Evolutionary conservation across 2,888 invertebrate species (phyloP).

Genomic region (Cephus spinipes): DNA sequence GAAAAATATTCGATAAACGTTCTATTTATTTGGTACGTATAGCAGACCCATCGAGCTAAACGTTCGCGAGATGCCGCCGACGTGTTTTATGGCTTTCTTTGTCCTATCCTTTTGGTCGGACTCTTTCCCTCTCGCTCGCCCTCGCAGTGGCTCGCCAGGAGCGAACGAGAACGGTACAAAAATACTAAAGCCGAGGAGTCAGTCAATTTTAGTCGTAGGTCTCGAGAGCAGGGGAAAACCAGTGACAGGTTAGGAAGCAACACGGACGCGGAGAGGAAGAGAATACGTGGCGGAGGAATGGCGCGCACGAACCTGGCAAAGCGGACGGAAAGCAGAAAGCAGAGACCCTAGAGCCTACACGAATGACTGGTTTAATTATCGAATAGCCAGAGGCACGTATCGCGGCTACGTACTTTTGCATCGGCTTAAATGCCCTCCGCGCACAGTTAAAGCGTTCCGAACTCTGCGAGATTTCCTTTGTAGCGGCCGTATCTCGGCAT

Average conservation of each 20-base stretch:
- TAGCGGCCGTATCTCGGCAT: constrained; percentile 3
- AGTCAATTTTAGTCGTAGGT: neutral
- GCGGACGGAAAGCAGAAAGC: neutral
- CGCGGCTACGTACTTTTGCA: neutral
- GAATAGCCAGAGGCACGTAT: constrained; percentile 22
- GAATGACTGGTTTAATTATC: constrained; percentile 16
- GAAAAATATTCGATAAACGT: neutral
- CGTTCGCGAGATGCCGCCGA: neutral
- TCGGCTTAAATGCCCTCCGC: constrained; percentile 2
- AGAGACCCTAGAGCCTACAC: neutral
- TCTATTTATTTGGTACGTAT: neutral
- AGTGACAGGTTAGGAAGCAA: neutral
- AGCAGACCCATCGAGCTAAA: neutral
- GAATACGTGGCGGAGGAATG: neutral
- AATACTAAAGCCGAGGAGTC: neutral
- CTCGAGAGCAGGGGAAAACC: neutral
- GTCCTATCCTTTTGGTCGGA: neutral
- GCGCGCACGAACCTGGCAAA: neutral
- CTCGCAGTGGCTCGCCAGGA: neutral
- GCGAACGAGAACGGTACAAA: neutral
- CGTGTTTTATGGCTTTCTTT: neutral
- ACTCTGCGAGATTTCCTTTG: constrained; percentile 3
- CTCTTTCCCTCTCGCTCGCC: neutral
- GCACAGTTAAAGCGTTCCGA: neutral
- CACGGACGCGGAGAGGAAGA: neutral